These are phyloP conservation scores for Rhimphoctona megacephalus DNA, from an alignment of 2,888 invertebrate species.

Conservation along the genomic window DNA sequence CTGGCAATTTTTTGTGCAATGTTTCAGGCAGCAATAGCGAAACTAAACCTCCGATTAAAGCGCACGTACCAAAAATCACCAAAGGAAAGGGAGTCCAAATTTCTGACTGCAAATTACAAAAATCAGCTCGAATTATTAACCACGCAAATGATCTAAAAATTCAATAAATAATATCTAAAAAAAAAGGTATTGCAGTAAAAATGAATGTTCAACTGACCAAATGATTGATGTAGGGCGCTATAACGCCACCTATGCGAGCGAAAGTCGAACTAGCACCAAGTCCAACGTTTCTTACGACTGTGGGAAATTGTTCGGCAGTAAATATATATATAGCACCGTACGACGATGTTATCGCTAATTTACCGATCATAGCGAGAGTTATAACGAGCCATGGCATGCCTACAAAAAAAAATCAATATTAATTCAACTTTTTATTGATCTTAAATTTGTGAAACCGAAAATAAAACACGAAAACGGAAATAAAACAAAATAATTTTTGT, in stretches of 20 bases:
- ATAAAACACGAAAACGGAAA: background rate
- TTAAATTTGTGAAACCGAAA: background rate
- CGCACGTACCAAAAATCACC: conserved; percentile 87
- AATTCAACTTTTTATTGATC: too few relatives aligned
- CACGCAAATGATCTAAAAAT: background rate
- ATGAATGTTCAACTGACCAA: conserved; percentile 83
- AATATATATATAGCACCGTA: conserved; percentile 91
- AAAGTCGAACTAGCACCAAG: conserved; percentile 88
- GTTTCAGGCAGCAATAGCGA: conserved; percentile 89
- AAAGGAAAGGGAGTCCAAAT: conserved; percentile 87
- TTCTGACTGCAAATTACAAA: conserved; percentile 84
- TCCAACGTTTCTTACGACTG: conserved; percentile 89
- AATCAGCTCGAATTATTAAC: background rate
- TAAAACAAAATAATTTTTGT: background rate
- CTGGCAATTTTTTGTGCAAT: conserved; percentile 88
- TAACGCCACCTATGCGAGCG: conserved; percentile 88
- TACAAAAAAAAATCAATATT: conserved; percentile 72
- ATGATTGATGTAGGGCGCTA: conserved; percentile 87
- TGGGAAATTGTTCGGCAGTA: conserved; percentile 91
- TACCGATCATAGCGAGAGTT: conserved; percentile 89
- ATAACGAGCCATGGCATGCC: conserved; percentile 87
- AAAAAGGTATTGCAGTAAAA: background rate
- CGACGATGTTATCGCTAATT: conserved; percentile 90
- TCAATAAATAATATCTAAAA: background rate
- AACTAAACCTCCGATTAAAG: conserved; percentile 87